Evolutionary conservation across 2,113 vertebrate species (phyloP).

Genomic region (Prionailurus viverrinus): DNA sequence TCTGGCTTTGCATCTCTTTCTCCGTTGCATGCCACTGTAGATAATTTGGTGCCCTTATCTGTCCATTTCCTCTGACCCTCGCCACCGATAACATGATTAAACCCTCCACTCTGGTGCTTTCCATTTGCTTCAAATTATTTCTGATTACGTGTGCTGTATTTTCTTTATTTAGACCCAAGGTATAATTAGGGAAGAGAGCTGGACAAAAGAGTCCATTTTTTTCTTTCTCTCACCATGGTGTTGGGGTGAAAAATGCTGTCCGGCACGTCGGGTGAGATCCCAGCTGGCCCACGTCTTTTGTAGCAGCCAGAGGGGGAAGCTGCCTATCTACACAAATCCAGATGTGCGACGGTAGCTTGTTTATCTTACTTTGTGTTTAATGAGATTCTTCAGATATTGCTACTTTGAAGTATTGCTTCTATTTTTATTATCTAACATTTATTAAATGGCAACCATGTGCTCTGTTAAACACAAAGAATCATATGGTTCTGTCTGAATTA

Average conservation of each 20-base stretch:
- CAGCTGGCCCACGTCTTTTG: neutral
- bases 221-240: constrained; percentile 29
- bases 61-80: constrained; percentile 63
- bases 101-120: constrained; percentile 18
- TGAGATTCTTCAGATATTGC: constrained; percentile 5
- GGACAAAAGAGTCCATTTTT: constrained; percentile 16
- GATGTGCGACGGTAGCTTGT: neutral
- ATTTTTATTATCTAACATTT: constrained; percentile 73
- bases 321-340: neutral
- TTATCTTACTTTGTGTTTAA: constrained; percentile 6
- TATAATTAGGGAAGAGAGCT: constrained; percentile 46
- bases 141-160: neutral
- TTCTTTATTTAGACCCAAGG: constrained; percentile 38
- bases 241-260: neutral
- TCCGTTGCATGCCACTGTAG: neutral
- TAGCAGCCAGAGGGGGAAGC: neutral
- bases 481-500: constrained; percentile 5
- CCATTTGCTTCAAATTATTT: constrained; percentile 70
- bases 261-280: neutral
- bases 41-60: constrained; percentile 21
- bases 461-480: constrained; percentile 22
- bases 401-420: constrained; percentile 19
- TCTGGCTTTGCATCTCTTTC: neutral
- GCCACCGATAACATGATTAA: constrained; percentile 48
- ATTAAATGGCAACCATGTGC: constrained; percentile 61